Base-by-base conservation (phyloP, 2,113 vertebrate genomes). In the Strix uralensis region DNA sequence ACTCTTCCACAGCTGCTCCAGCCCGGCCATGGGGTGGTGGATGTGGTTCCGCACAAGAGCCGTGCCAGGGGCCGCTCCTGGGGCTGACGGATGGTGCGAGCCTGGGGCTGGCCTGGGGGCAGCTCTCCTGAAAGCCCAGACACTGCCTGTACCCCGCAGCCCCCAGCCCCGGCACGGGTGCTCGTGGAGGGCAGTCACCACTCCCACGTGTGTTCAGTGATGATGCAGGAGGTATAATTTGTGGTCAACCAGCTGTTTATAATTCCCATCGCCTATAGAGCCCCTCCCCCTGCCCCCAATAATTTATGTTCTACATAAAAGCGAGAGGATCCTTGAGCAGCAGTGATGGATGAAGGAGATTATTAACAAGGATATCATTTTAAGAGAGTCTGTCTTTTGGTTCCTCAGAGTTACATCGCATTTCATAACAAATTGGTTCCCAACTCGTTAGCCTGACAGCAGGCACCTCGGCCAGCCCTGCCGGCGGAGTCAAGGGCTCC, bases 291-390 rank as follows among this genome's bases (percentile, higher is more conserved):
- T 19, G 7, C 36, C 63, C 61, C 75, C 8, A 4, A 67, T 73
- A 94, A 92, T 96, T 96, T 92, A 96, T 86, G 75, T 70, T 83
- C 72, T 65, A 51, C 90, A 80, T 93, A 88, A 93, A 88, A 88
- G 69, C 2, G 1, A 94, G 92, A 88, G 94, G 86, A 96, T 95
- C 96, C 85, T 92, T 71, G 92, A 90, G 67, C 95, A 90, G 95
- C 92, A 90, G 92, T 92, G 96, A 96, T 95, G 96, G 92, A 96
- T 96, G 96, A 88, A 96, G 90, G 95, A 94, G 85, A 86, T 96
- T 94, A 96, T 95, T 96, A 96, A 71, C 90, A 93, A 62, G 96
- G 94, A 96, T 92, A 94, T 90, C 59, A 75, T 96, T 83, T 94
- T 62, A 88, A 92, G 88, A 96, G 90, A 93, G 63, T 38, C 93